Evolutionary conservation across 1,140 invertebrate genomes (phyloP).

Genomic region (Drosophila kepulauana): DNA sequence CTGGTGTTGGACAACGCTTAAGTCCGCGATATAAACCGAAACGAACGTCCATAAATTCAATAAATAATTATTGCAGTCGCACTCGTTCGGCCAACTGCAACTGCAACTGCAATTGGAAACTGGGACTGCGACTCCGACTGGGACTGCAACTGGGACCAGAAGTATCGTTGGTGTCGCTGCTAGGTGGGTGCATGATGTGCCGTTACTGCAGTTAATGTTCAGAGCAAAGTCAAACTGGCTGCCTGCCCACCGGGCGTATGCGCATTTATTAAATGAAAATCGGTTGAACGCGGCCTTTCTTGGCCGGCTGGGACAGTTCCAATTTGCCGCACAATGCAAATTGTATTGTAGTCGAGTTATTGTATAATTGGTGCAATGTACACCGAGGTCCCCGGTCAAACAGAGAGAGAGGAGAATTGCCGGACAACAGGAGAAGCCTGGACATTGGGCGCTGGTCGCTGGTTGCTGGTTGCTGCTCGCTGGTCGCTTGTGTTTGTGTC

Average conservation of each 20-base stretch:
- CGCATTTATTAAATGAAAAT: slow-evolving; percentile 81
- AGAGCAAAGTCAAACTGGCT: slow-evolving; percentile 20
- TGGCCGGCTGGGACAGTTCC: slow-evolving; percentile 62
- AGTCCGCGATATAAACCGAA: slow-evolving; percentile 72
- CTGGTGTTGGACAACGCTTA: slow-evolving; percentile 69
- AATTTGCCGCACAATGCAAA: slow-evolving; percentile 81
- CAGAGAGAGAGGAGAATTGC: background rate
- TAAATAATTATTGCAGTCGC: slow-evolving; percentile 74
- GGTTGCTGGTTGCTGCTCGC: background rate
- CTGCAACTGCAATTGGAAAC: background rate
- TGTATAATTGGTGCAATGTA: slow-evolving; percentile 80
- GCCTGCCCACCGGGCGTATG: slow-evolving; percentile 60
- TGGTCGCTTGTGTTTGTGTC: slow-evolving; percentile 72
- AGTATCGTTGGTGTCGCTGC: slow-evolving; percentile 22
- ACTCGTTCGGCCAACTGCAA: slow-evolving; percentile 1
- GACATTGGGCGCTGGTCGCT: background rate
- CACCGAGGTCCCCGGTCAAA: slow-evolving; percentile 1
- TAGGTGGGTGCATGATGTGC: slow-evolving; percentile 43
- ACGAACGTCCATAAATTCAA: slow-evolving; percentile 69
- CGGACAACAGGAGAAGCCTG: background rate
- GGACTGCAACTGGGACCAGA: background rate
- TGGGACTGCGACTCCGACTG: slow-evolving; percentile 1
- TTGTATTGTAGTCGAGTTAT: slow-evolving; percentile 82
- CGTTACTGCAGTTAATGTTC: slow-evolving; percentile 74
- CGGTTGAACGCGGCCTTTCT: slow-evolving; percentile 47